Conservation (phyloP, 2,113 vertebrate species). For the Crotalus helleri region DNA sequence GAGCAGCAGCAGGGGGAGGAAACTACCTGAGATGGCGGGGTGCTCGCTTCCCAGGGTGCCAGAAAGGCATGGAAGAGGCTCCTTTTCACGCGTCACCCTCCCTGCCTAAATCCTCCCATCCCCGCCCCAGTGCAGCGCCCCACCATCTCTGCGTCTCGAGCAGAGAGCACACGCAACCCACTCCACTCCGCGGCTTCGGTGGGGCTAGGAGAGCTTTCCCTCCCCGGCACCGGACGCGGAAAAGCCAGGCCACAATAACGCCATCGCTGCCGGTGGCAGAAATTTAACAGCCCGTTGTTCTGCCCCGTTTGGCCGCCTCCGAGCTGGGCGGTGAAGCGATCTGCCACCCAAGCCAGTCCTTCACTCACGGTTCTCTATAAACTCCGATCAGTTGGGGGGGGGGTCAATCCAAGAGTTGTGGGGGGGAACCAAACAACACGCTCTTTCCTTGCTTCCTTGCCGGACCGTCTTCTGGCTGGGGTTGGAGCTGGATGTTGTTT, state of each 20-base stretch:
- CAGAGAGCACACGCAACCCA: neutral
- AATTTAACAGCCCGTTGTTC: neutral
- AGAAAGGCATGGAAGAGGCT: neutral
- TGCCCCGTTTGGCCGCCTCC: neutral
- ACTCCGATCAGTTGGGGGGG: neutral
- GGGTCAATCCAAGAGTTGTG: neutral
- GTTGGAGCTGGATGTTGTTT: neutral
- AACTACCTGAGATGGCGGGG: neutral
- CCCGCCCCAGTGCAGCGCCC: neutral
- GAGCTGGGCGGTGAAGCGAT: neutral
- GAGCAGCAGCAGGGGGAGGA: neutral
- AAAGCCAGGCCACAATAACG: neutral
- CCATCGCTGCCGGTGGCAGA: neutral
- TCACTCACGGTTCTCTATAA: neutral
- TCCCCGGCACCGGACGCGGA: neutral
- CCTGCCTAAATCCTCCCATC: neutral
- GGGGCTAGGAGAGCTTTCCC: neutral
- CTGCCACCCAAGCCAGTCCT: neutral
- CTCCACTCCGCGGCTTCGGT: accelerated
- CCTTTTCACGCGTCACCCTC: neutral
- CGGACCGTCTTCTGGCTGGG: neutral
- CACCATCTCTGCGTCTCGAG: neutral
- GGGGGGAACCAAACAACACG: neutral
- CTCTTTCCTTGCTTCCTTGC: neutral
- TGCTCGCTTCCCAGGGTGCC: neutral